Evolutionary conservation across 2,797 vertebrate species (phyloP).

Genomic region (Mus caroli): DNA sequence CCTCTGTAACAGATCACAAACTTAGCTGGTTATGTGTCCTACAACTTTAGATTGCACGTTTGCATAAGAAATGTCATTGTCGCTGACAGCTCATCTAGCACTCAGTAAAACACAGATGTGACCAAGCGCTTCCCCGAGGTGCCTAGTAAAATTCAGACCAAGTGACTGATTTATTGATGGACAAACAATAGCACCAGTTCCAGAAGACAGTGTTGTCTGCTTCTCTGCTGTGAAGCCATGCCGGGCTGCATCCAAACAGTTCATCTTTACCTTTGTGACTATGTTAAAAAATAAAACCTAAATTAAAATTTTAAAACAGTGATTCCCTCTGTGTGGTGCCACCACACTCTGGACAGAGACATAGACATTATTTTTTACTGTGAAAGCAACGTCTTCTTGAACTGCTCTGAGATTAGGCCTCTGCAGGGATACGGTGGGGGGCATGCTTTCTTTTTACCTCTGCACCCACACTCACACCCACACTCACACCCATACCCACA

Average conservation of each 20-base stretch:
- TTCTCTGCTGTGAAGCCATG: neutral
- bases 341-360: neutral
- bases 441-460: too few relatives aligned
- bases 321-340: neutral
- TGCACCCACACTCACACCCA: too few relatives aligned
- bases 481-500: too few relatives aligned
- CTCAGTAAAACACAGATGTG: neutral
- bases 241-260: neutral
- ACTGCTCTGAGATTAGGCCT: neutral
- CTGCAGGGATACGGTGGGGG: too few relatives aligned
- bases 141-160: neutral
- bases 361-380: neutral
- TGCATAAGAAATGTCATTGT: neutral
- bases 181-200: neutral
- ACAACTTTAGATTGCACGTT: neutral
- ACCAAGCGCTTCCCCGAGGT: neutral
- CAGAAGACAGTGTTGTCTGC: neutral
- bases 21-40: neutral
- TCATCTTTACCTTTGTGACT: conserved; percentile 10
- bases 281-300: neutral
- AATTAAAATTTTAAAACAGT: too few relatives aligned
- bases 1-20: neutral
- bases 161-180: neutral
- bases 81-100: neutral
- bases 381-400: neutral